A percentile compares a stretch with the other conserved stretches of the same genome.
Conservation (phyloP, 2,888 invertebrate genomes). For the Lydus trimaculatus region DNA sequence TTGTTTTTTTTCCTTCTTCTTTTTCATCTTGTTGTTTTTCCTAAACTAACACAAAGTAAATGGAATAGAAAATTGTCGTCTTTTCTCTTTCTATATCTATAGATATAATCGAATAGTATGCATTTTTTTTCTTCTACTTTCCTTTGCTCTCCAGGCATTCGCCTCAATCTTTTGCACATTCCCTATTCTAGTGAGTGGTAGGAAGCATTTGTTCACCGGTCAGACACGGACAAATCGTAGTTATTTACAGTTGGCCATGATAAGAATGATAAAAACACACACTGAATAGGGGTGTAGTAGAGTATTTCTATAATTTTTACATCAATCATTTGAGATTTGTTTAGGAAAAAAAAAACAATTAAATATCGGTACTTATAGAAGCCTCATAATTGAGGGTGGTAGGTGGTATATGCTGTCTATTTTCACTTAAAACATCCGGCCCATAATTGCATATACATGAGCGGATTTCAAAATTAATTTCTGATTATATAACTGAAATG, state of each 20-base stretch:
- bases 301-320: neutral
- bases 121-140: conserved; percentile 56
- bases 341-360: neutral
- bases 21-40: neutral
- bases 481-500: conserved; percentile 61
- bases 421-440: conserved; percentile 57
- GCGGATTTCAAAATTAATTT: conserved; percentile 64
- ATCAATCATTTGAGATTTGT: neutral
- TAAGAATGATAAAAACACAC: conserved; percentile 53
- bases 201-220: conserved; percentile 53
- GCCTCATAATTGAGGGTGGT: neutral
- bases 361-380: conserved; percentile 36
- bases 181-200: conserved; percentile 51
- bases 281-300: conserved; percentile 25
- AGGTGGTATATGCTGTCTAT: conserved; percentile 28
- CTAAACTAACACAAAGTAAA: conserved; percentile 60
- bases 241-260: conserved; percentile 60
- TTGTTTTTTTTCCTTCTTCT: conserved; percentile 15
- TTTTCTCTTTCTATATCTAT: conserved; percentile 47
- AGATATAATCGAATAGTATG: conserved; percentile 56
- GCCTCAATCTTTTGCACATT: conserved; percentile 61
- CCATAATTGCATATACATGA: conserved; percentile 62
- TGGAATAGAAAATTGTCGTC: conserved; percentile 63
- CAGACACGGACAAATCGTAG: conserved; percentile 61
- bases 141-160: conserved; percentile 50